Base-by-base conservation (phyloP, 2,888 invertebrate species). In the Drosophila siamana region DNA sequence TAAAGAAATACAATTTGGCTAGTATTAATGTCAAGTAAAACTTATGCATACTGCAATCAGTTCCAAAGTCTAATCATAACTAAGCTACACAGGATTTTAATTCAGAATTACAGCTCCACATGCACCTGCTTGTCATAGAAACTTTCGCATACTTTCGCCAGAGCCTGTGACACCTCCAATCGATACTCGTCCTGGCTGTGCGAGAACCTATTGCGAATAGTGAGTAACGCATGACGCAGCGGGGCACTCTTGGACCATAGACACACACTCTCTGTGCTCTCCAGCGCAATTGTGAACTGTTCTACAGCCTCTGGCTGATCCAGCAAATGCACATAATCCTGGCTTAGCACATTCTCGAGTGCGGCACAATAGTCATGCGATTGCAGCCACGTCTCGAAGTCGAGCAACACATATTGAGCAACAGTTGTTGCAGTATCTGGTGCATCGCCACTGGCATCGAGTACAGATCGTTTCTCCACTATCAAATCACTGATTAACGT, bases 401-500 rank as follows among this genome's bases (percentile, higher is more conserved):
- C 81, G 0, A 92, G 41, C 0, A 90, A 75, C 0, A 80, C 81
- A 75, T 92, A 92, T 62, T 91, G 91, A 0, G 90, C 83, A 2
- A 82, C 51, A 2, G 82, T 82, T 28, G 80, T 60, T 1, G 73
- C 64, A 8, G 72, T 70, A 43, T 89, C 83, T 0, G 69, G 54
- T 0, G 33, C n/a, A 33, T 64, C 74, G n/a, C 66, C 56, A 40
- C 61, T 65, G 3, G 71, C 54, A 3, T 84, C 77, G 2, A 89
- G 69, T 2, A 78, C 82, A 1, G 78, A 69, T 9, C 81, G 81
- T 36, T 90, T 89, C 55, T 95, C 95, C 1, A 93, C 79, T 6
- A 94, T 90, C 16, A 95, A 90, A 90, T 95, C 95, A 70, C 93
- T 93, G 11, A 95, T 92, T 33, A 95, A 89, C 9, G 94, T 94